Evolutionary conservation across 2,888 invertebrate species (phyloP).

Genomic region (Lymantria dispar): DNA sequence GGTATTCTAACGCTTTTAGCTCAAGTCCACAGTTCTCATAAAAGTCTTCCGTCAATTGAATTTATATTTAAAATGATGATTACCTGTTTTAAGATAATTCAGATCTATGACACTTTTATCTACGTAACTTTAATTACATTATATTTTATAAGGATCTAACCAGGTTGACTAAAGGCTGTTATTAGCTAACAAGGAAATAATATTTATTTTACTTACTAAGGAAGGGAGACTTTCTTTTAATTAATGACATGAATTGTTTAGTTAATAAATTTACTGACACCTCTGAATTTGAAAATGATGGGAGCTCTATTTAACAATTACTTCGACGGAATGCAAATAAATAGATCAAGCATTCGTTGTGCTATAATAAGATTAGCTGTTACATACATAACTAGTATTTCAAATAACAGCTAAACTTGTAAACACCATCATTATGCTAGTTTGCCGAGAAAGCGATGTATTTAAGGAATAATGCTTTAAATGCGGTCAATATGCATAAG

Average conservation of each 20-base stretch:
- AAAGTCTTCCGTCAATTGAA: conserved; percentile 21
- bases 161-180: conserved; percentile 38
- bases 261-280: background rate
- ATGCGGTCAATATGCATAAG: conserved; percentile 72
- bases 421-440: conserved; percentile 45
- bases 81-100: conserved; percentile 31
- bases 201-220: conserved; percentile 9
- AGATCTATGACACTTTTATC: conserved; percentile 13
- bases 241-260: conserved; percentile 6
- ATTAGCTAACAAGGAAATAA: conserved; percentile 29
- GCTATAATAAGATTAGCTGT: conserved; percentile 68
- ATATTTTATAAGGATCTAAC: conserved; percentile 31
- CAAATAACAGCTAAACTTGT: conserved; percentile 67
- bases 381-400: conserved; percentile 28
- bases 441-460: conserved; percentile 77
- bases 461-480: conserved; percentile 64
- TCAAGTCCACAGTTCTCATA: conserved; percentile 14
- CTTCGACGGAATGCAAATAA: conserved; percentile 60
- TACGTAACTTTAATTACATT: conserved; percentile 22
- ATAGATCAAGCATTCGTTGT: conserved; percentile 64
- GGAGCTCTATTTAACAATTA: conserved; percentile 21
- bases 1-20: conserved; percentile 33
- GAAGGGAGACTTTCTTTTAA: conserved; percentile 5
- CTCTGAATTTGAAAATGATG: conserved; percentile 4
- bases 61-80: conserved; percentile 6